Conservation (phyloP, 1,140 invertebrate genomes). For the Panulirus ornatus region DNA sequence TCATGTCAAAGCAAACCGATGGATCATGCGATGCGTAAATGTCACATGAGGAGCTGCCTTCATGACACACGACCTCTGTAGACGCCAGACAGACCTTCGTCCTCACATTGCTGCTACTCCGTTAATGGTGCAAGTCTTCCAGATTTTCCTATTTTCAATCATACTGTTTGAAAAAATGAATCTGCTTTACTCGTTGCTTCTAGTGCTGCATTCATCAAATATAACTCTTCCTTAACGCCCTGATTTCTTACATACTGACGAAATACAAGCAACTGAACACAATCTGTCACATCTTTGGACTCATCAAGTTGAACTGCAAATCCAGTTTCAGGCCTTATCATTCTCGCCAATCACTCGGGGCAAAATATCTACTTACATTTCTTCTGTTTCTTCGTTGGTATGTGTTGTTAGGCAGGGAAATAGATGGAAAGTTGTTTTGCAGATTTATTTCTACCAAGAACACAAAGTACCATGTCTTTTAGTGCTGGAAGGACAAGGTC, state of each 20-base stretch:
- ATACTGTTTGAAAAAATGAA: conserved; percentile 43
- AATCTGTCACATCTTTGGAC: not conserved
- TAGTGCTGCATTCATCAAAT: conserved; percentile 33
- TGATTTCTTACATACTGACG: conserved; percentile 37
- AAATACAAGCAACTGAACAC: conserved; percentile 40
- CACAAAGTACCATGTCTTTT: conserved; percentile 25
- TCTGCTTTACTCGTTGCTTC: conserved; percentile 30
- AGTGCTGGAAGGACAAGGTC: conserved; percentile 27
- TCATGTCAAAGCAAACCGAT: conserved; percentile 33
- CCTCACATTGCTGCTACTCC: conserved; percentile 41
- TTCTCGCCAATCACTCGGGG: conserved; percentile 30
- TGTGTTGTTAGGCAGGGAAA: conserved; percentile 26
- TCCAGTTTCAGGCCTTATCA: not conserved
- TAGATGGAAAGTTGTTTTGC: conserved; percentile 27
- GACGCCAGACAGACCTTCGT: conserved; percentile 19
- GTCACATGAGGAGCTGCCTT: conserved; percentile 11
- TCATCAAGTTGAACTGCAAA: conserved; percentile 35
- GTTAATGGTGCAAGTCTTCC: conserved; percentile 31
- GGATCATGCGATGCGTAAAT: conserved; percentile 45
- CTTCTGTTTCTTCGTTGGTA: conserved; percentile 10
- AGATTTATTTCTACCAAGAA: conserved; percentile 36
- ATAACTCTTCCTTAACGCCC: conserved; percentile 22
- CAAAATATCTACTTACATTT: conserved; percentile 25
- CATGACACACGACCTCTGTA: not conserved
- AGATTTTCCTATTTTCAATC: conserved; percentile 41